A percentile compares a stretch with the other conserved stretches of the same genome.
phyloP scores from a whole-genome alignment of 2,797 vertebrate species.

The Neosilurus mollespiculum region DNA sequence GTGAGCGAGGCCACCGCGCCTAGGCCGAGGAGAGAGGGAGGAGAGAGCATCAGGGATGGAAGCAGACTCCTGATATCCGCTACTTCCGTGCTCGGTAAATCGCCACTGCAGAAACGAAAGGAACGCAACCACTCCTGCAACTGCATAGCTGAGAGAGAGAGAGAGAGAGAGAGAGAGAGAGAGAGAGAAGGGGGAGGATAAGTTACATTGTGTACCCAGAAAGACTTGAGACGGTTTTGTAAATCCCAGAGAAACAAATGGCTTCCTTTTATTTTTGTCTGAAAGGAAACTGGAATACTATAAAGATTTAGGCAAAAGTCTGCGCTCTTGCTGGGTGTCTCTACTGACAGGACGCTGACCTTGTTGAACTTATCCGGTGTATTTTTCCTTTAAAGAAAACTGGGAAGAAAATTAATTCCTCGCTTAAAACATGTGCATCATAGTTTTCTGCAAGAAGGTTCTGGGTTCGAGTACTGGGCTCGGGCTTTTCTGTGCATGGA shows the following conservation, averaged over 20 bases:
- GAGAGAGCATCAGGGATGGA: constrained; percentile 63
- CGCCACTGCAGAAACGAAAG: constrained; percentile 61
- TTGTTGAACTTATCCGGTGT: no score
- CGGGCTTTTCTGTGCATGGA: no score
- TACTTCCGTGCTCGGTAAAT: constrained; percentile 61
- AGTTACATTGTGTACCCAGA: not conserved
- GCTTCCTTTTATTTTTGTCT: no score
- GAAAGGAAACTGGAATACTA: no score
- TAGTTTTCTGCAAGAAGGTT: no score
- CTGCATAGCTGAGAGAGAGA: constrained; percentile 69
- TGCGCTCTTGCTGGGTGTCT: no score
- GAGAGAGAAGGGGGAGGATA: not conserved
- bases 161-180: not conserved
- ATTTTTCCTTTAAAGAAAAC: no score
- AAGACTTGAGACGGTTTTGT: not conserved
- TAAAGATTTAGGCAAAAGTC: no score
- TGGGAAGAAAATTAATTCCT: no score
- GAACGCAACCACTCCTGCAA: constrained; percentile 76
- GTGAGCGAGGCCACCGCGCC: constrained; percentile 77
- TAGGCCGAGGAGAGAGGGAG: constrained; percentile 73
- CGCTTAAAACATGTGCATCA: no score
- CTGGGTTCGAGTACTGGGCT: no score
- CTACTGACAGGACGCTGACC: no score
- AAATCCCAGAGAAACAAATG: not conserved
- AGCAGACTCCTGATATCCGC: constrained; percentile 68